A percentile compares a stretch with the other conserved stretches of the same genome.
phyloP scores from a whole-genome alignment of 2,888 invertebrate species.

The Apodemia hepburni region DNA sequence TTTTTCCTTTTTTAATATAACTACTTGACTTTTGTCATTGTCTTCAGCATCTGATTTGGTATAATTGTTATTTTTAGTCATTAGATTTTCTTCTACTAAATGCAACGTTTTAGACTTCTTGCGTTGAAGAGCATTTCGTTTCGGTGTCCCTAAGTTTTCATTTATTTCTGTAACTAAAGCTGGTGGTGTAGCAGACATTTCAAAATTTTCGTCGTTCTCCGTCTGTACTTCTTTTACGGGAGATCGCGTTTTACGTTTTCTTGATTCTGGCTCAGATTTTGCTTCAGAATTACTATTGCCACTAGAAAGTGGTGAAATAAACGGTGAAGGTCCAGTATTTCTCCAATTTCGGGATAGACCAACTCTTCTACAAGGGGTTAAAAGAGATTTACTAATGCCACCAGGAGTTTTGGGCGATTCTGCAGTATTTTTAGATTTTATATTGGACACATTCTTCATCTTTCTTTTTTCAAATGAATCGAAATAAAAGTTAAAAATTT shows the following conservation, averaged over 20 bases:
- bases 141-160: conserved; percentile 40
- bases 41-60: conserved; percentile 11
- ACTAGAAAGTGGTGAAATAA: conserved; percentile 54
- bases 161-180: conserved; percentile 1
- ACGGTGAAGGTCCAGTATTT: conserved; percentile 57
- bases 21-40: conserved; percentile 15
- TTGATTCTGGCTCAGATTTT: neutral
- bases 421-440: conserved; percentile 41
- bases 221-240: conserved; percentile 34
- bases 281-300: conserved; percentile 34
- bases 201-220: conserved; percentile 23
- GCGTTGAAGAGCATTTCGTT: conserved; percentile 43
- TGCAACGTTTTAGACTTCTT: conserved; percentile 50
- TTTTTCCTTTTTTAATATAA: conserved; percentile 5
- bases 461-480: neutral
- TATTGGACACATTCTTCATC: conserved; percentile 50
- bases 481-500: neutral
- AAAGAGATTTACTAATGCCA: conserved; percentile 71
- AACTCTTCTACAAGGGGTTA: conserved; percentile 76
- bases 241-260: conserved; percentile 45
- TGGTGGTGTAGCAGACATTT: conserved; percentile 18
- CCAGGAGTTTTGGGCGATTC: conserved; percentile 70
- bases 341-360: conserved; percentile 73
- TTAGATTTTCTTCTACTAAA: conserved; percentile 31
- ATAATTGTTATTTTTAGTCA: conserved; percentile 27